Conservation (phyloP, 2,888 invertebrate genomes). For the Neoscelio sp. region DNA sequence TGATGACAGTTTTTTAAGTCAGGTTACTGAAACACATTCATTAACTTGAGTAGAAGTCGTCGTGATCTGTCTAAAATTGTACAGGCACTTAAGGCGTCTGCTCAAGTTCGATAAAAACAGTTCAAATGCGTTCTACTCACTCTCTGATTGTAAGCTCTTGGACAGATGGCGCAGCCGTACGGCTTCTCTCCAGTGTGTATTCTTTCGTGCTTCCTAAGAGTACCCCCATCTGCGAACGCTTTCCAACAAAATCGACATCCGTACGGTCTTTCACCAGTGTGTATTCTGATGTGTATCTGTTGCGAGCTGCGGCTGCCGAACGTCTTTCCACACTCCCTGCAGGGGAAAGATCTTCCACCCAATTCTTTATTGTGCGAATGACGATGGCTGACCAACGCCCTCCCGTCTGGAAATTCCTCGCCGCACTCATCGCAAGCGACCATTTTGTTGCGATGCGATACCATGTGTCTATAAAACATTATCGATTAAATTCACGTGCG, state of each 20-base stretch:
- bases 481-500: neutral
- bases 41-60: no score
- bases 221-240: slow-evolving; percentile 94
- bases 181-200: slow-evolving; percentile 95
- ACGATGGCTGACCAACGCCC: slow-evolving; percentile 88
- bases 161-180: slow-evolving; percentile 94
- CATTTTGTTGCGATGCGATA: slow-evolving; percentile 89
- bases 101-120: neutral
- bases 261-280: slow-evolving; percentile 93
- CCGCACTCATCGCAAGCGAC: slow-evolving; percentile 89
- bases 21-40: no score
- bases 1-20: no score
- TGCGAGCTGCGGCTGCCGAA: slow-evolving; percentile 94
- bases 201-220: slow-evolving; percentile 92
- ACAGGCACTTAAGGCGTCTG: neutral
- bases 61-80: no score
- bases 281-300: slow-evolving; percentile 93
- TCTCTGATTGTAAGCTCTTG: slow-evolving; percentile 94
- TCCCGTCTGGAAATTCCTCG: slow-evolving; percentile 88
- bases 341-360: slow-evolving; percentile 89
- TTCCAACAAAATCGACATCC: slow-evolving; percentile 95
- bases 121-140: slow-evolving; percentile 70
- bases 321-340: slow-evolving; percentile 93
- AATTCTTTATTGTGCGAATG: slow-evolving; percentile 86
- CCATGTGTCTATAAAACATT: slow-evolving; percentile 84